Base-by-base conservation (phyloP, 2,797 vertebrate genomes). In the Lemur catta region DNA sequence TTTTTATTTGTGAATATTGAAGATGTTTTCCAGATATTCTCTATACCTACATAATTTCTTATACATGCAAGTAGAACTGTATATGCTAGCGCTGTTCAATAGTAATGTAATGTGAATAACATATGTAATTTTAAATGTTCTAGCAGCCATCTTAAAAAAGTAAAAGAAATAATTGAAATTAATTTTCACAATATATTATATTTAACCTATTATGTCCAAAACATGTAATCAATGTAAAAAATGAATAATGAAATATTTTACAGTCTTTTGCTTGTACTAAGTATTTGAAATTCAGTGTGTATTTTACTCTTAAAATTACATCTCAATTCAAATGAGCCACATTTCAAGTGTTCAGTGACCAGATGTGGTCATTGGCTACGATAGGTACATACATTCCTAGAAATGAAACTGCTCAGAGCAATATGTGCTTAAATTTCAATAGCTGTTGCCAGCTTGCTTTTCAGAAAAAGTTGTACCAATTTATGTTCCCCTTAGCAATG, bases 11-110 rank as follows among this genome's bases (percentile, higher is more conserved):
- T 80, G 28, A 78, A 80, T 86, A 84, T 43, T 79, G 72, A 94
- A 78, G 7, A 28, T 89, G 24, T 72, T 84, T 94, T 96, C 52
- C 50, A 82, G 30, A 74, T 84, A 91, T 78, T 59, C 24, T 96
- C 91, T 84, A 15, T 10, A 41, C 0, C 9, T 43, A 86, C 11
- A 57, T 41, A 95, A 50, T 63, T 72, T 92, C 71, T 76, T 50
- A 87, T 38, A 82, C 50, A 80, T n/a, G 2, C 22, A 76, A 72
- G 24, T 43, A 52, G 43, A 95, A 76, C 4, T 18, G 2, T 48
- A n/a, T 69, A 76, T 76, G 14, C 43, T 52, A 84, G 22, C 61
- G 48, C 46, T 41, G 6, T 78, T 55, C 63, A 80, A 30, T 26
- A 86, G 28, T 65, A 55, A 43, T 5, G 43, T 67, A 50, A 59